phyloP scores from a whole-genome alignment of 2,888 invertebrate genomes.

The Opisthograptis luteolata region DNA sequence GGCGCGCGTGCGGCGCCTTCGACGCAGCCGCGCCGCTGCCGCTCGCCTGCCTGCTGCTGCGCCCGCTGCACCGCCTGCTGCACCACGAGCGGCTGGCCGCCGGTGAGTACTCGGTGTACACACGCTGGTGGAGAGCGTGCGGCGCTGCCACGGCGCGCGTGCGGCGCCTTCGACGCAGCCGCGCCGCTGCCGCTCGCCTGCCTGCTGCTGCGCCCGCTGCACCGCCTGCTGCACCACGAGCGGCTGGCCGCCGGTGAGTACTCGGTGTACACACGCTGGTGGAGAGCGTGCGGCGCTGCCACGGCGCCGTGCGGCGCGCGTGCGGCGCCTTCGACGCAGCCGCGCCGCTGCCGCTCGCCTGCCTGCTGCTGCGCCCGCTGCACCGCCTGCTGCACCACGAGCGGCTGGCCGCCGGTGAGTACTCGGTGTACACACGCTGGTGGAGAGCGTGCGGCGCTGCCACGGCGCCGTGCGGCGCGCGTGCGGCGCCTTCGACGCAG shows the following conservation, averaged over 20 bases:
- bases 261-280: conserved; percentile 89
- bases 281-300: conserved; percentile 90
- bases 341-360: conserved; percentile 85
- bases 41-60: conserved; percentile 87
- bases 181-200: too few species aligned
- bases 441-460: too few species aligned
- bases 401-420: conserved; percentile 51
- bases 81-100: conserved; percentile 88
- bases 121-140: too few species aligned
- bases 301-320: conserved; percentile 85
- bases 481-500: too few species aligned
- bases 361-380: conserved; percentile 93
- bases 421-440: too few species aligned
- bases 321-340: conserved; percentile 63
- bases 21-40: conserved; percentile 86
- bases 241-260: too few species aligned
- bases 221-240: too few species aligned
- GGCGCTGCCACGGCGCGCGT: too few species aligned
- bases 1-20: conserved; percentile 57
- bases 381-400: conserved; percentile 95
- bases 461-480: too few species aligned
- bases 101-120: too few species aligned
- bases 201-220: too few species aligned
- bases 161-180: too few species aligned
- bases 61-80: conserved; percentile 93